Evolutionary conservation across 1,140 invertebrate species (phyloP).

Genomic region (Chironomus tepperi): DNA sequence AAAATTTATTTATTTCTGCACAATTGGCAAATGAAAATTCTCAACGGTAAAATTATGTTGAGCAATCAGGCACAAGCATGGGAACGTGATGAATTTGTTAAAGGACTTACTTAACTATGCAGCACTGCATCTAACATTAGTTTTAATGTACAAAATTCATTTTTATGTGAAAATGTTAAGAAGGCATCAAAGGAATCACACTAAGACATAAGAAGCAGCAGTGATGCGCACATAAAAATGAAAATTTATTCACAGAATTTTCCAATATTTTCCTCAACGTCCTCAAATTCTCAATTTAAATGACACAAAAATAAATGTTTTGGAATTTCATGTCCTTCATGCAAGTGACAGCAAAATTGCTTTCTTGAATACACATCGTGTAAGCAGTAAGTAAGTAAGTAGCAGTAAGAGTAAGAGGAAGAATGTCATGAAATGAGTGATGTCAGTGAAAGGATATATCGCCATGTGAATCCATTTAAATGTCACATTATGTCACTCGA

Average conservation of each 20-base stretch:
- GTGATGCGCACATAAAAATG: no score
- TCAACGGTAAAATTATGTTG: not conserved
- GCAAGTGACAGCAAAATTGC: not conserved
- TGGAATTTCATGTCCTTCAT: no score
- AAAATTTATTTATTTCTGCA: not conserved
- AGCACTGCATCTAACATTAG: no score
- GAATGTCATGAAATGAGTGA: not conserved
- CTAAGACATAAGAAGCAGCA: no score
- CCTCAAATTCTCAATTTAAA: not conserved
- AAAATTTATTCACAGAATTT: not conserved
- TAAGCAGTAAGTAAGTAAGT: not conserved
- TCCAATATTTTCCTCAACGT: not conserved
- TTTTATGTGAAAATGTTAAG: not conserved
- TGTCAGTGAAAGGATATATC: not conserved
- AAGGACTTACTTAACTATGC: not conserved
- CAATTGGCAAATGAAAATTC: not conserved
- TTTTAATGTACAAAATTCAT: not conserved
- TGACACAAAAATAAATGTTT: no score
- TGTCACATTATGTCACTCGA: slow-evolving; percentile 6
- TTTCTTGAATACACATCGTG: not conserved
- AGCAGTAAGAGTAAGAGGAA: not conserved
- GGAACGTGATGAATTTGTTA: slow-evolving; percentile 16
- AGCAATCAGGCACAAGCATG: not conserved
- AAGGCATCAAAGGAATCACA: not conserved
- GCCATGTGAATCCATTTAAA: not conserved